Evolutionary conservation across 2,113 vertebrate species (phyloP).

Genomic region (Proteles cristata): DNA sequence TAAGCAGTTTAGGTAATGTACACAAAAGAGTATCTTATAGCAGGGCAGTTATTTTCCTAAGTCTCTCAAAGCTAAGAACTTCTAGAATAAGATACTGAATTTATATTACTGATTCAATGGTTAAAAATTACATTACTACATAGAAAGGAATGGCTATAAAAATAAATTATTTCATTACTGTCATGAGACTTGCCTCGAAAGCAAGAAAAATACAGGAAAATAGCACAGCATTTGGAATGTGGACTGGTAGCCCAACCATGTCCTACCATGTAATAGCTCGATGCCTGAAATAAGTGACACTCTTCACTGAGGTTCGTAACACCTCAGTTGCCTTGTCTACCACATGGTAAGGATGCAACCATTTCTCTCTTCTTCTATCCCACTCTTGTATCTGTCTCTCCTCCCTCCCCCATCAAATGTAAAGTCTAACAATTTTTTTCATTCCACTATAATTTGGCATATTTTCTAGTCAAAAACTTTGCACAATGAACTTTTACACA

Average conservation of each 20-base stretch:
- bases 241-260: neutral
- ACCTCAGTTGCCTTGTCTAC: neutral
- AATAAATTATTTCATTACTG: neutral
- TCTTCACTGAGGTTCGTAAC: neutral
- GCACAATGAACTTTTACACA: neutral
- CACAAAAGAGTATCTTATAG: neutral
- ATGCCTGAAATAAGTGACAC: neutral
- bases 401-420: neutral
- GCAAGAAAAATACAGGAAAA: neutral
- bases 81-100: slow-evolving; percentile 5
- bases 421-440: neutral
- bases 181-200: slow-evolving; percentile 21
- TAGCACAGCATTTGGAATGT: neutral
- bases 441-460: neutral
- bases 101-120: neutral
- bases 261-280: neutral
- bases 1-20: slow-evolving; percentile 1
- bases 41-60: neutral
- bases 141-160: neutral
- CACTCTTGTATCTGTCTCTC: neutral
- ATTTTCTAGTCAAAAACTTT: neutral
- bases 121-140: slow-evolving; percentile 3
- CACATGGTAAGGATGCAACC: neutral
- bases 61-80: neutral
- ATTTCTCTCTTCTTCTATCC: neutral